Percentiles rank a stretch among this genome's conserved stretches.
These are phyloP conservation scores for Talpa occidentalis DNA, from an alignment of 2,113 vertebrate genomes.

Conservation along the genomic window DNA sequence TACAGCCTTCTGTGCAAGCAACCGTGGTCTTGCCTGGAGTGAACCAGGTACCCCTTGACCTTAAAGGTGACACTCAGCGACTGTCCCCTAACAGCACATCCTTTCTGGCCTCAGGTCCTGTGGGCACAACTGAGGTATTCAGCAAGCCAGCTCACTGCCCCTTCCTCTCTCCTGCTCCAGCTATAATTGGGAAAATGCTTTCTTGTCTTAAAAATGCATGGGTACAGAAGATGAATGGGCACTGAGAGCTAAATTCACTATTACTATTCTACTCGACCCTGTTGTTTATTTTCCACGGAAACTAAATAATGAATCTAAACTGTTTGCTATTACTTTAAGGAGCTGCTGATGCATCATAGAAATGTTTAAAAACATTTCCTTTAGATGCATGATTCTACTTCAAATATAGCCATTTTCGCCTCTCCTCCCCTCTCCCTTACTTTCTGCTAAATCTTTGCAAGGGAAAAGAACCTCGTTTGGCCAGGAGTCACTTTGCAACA, in stretches of 20 bases:
- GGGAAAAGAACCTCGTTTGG: not conserved
- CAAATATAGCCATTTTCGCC: constrained; percentile 55
- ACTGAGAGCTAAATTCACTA: constrained; percentile 58
- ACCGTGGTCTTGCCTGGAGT: not conserved
- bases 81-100: not conserved
- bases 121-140: not conserved
- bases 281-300: constrained; percentile 76
- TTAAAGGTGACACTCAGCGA: not conserved
- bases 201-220: constrained; percentile 64
- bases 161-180: not conserved
- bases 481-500: not conserved
- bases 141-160: not conserved
- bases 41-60: not conserved
- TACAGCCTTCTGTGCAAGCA: not conserved
- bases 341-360: constrained; percentile 70
- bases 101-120: not conserved
- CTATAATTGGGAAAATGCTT: constrained; percentile 55
- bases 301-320: constrained; percentile 80
- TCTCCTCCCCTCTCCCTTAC: not conserved
- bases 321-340: constrained; percentile 77
- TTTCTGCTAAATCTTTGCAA: constrained; percentile 8
- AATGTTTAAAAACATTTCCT: constrained; percentile 67
- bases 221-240: constrained; percentile 56
- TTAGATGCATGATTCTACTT: constrained; percentile 67
- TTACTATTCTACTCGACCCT: constrained; percentile 66